Percentiles rank a stretch among this genome's conserved stretches.
Conservation (phyloP, 2,888 invertebrate species). For the Calliphora vomitoria region DNA sequence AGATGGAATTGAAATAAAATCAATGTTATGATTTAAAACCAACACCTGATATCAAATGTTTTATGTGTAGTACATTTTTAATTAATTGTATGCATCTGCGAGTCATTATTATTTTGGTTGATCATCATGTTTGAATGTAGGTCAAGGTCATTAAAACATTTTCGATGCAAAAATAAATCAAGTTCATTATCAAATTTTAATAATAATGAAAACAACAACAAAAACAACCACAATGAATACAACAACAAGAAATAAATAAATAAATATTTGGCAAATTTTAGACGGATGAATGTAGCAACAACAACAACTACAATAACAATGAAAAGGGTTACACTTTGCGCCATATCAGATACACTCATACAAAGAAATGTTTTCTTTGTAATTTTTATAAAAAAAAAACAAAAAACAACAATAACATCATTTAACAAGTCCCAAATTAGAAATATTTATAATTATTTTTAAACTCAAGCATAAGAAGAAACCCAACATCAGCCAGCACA, state of each 20-base stretch:
- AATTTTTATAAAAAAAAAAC: not conserved
- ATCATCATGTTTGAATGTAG: conserved; percentile 37
- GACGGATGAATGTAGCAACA: conserved; percentile 20
- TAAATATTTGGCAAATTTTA: conserved; percentile 46
- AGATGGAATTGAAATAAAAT: not conserved
- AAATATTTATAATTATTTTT: conserved; percentile 22
- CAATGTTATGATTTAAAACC: not conserved
- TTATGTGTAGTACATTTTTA: not conserved
- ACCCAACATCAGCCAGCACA: not conserved
- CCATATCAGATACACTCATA: not conserved
- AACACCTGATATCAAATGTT: not conserved
- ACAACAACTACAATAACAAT: conserved; percentile 2
- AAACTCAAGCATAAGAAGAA: conserved; percentile 22
- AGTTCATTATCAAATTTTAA: conserved; percentile 67
- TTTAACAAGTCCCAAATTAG: conserved; percentile 46
- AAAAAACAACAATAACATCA: conserved; percentile 20
- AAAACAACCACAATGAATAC: not conserved
- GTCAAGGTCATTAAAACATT: conserved; percentile 61
- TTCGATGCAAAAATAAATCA: conserved; percentile 66
- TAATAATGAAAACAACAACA: not conserved
- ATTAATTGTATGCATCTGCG: conserved; percentile 34
- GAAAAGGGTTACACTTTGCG: conserved; percentile 35
- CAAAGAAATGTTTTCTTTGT: not conserved
- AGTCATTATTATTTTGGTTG: conserved; percentile 8
- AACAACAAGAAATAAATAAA: conserved; percentile 33